These are phyloP conservation scores for Orius insidiosus DNA, from an alignment of 1,140 invertebrate species.

Conservation along the genomic window DNA sequence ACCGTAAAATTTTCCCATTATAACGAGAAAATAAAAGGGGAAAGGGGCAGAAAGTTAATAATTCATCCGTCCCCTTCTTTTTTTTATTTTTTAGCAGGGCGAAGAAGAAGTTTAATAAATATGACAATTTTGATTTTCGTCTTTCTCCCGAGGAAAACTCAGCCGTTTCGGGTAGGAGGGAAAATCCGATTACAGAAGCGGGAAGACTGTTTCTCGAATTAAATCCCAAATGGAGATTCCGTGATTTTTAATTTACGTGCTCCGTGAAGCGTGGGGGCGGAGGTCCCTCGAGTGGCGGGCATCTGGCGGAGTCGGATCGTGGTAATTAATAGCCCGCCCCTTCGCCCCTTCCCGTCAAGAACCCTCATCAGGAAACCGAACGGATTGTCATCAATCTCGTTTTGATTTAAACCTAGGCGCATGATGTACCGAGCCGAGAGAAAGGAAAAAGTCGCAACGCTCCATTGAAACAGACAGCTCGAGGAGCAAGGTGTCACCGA, in stretches of 20 bases:
- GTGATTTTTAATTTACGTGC: constrained; percentile 10
- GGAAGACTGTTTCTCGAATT: background rate
- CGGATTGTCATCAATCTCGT: too few relatives aligned
- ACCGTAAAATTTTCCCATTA: background rate
- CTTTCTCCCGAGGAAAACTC: background rate
- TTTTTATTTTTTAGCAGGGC: constrained; percentile 3
- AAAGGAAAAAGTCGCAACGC: too few relatives aligned
- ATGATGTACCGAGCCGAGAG: too few relatives aligned
- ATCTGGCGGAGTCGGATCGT: constrained; percentile 4
- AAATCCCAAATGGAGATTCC: background rate
- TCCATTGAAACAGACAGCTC: too few relatives aligned
- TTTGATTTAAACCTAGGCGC: too few relatives aligned
- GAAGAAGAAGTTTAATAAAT: constrained; percentile 7
- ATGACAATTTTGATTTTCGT: constrained; percentile 6
- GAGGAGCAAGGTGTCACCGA: too few relatives aligned
- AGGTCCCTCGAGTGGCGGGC: background rate
- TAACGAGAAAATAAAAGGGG: background rate
- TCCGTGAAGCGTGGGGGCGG: constrained; percentile 3
- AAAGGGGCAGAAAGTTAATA: background rate
- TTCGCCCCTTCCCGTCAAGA: too few relatives aligned
- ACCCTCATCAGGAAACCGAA: too few relatives aligned
- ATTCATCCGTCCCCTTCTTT: background rate
- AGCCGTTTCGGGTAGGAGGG: too few relatives aligned
- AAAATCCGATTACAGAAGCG: constrained; percentile 9
- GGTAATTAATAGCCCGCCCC: constrained; percentile 6